These are phyloP conservation scores for Rhyacophila evoluta DNA, from an alignment of 2,888 invertebrate species.

Conservation along the genomic window DNA sequence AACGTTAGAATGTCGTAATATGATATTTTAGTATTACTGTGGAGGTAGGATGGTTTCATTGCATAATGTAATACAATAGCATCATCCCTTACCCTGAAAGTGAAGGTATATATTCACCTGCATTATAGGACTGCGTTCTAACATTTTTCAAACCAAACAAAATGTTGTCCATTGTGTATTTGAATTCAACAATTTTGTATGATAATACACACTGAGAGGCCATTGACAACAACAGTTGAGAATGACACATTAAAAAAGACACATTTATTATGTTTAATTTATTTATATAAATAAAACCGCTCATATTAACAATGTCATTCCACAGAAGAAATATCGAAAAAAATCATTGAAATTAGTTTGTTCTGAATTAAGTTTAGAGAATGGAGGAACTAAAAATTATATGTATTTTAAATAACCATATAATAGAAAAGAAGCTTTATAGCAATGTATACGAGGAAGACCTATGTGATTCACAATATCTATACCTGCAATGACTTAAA, in stretches of 20 bases:
- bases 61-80: neutral
- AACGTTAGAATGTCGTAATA: too few relatives aligned
- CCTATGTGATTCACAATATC: too few relatives aligned
- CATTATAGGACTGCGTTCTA: neutral
- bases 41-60: neutral
- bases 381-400: too few relatives aligned
- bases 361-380: too few relatives aligned
- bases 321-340: too few relatives aligned
- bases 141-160: slow-evolving; percentile 8
- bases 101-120: neutral
- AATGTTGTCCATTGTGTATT: neutral
- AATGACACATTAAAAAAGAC: slow-evolving; percentile 6
- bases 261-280: slow-evolving; percentile 22
- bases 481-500: too few relatives aligned
- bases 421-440: too few relatives aligned
- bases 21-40: neutral
- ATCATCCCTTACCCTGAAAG: neutral
- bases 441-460: too few relatives aligned
- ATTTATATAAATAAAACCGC: too few relatives aligned
- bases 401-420: too few relatives aligned
- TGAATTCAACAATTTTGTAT: slow-evolving; percentile 1
- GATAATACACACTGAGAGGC: neutral
- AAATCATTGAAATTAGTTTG: too few relatives aligned
- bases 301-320: too few relatives aligned
- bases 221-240: neutral